Base-by-base conservation (phyloP, 2,888 invertebrate genomes). In the Idaea biselata region DNA sequence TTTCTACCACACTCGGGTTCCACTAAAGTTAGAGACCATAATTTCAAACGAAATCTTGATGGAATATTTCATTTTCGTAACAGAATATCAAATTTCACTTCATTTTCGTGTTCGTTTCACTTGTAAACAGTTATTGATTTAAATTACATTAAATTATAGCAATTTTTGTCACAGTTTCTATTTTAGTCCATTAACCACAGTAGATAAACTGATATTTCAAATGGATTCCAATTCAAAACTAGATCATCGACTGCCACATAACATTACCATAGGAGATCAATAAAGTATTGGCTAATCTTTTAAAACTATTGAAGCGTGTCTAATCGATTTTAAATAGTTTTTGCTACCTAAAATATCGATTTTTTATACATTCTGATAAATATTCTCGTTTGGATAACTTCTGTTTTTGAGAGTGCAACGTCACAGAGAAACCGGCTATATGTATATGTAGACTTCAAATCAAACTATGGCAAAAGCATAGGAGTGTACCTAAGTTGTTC, bases 281-380 rank as follows among this genome's bases (percentile, higher is more conserved):
- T 44, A 44, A 44, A 44, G 44, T 44, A 44, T 44, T 44, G 44
- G 44, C 44, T 44, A 44, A 44, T 44, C 44, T 44, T 44, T 44
- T 44, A 14, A 14, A 44, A 44, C 44, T 44, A 44, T 14, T 44
- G 44, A 44, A 44, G 44, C 44, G 44, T 44, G 14, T 14, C 44
- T 44, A 44, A 44, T 44, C 44, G 44, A 44, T 44, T 44, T 44
- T 14, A 44, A 44, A 44, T 44, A 44, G 44, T 44, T 44, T 44
- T 44, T 44, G 44, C 44, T 44, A 44, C 44, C 44, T 14, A 44
- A 11, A 44, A 44, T 44, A 44, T 44, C 8, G 44, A 8, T 44
- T 14, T 44, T 44, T 44, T 44, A 44, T 14, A 14, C 44, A 8
- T 14, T 44, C 14, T 44, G 44, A 44, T 14, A 25, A 25, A 25